Evolutionary conservation across 64 coral and sea anemone genomes (phyloP), one percentile per base, ranked within the genome.

Genomic region (Montipora sp.): DNA sequence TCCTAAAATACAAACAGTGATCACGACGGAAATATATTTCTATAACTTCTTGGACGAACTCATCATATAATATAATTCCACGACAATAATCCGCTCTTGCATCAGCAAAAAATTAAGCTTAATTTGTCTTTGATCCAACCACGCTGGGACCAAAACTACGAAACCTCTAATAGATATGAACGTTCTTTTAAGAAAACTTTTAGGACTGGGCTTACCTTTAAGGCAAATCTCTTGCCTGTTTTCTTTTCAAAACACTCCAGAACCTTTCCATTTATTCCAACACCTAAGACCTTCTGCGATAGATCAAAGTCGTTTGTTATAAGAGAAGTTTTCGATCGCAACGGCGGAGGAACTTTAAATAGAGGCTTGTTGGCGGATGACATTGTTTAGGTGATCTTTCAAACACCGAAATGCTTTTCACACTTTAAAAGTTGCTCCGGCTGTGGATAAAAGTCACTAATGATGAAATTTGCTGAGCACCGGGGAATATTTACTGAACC

Each of bases 261-360:
- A 92, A 98, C 96, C 82, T 95, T 95, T 12, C 96, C 96, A 85
- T 98, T 98, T 55, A 98, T 98, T 5, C 96, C 96, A 47, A 98
- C 96, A 15, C 96, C 96, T 51, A 98, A 89, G 15, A 93, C 94
- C 18, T 77, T 91, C 50, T 93, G 89, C n/a, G 94, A 96, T 8
- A 98, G 60, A 53, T 81, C 53, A 23, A 96, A 98, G 58, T 93
- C 92, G 11, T 98, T 92, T 15, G 94, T 91, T 48, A 98, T 94
- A 5, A 95, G 81, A 23, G 89, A 82, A 50, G 72, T 96, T 77
- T 98, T 98, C 75, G 84, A 44, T 47, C 78, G 51, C 22, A 98
- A 80, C 46, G 94, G 58, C 24, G 88, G 67, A 22, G 95, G 92
- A 87, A 96, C 24, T 59, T 82, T 59, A 76, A 94, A 96, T 8